Base-by-base conservation (phyloP, 1,140 invertebrate genomes). In the Drosophila triauraria region DNA sequence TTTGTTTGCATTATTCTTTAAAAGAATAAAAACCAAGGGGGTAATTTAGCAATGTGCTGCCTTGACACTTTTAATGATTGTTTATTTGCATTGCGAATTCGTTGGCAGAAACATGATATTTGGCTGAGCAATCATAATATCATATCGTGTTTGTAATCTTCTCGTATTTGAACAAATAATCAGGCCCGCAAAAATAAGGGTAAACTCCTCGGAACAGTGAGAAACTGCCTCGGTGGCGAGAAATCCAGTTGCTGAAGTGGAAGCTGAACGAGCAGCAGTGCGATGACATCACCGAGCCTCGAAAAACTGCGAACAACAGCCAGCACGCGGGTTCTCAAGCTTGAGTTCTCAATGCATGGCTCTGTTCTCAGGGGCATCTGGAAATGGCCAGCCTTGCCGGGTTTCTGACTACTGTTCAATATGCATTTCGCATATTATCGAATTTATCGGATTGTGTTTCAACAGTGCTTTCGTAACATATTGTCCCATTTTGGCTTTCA, bases 401-500 rank as follows among this genome's bases (percentile, higher is more conserved):
- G 46, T 64, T 65, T 43, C 25, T 32, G 25, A 4, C 12, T 20
- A 4, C 12, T 20, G 20, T 23, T 44, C 10, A 54, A 23, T 69
- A 74, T 72, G 43, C 43, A 67, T n/a, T 48, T 62, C 48, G 38
- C 53, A 72, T 40, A 43, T 51, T 44, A 69, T n/a, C 17, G 35
- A 23, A 42, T 54, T 48, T 23, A 60, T 72, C n/a, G 46, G 25
- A 25, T 60, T 58, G 54, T 32, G 50, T 76, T 76, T 76, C 74
- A 23, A 58, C 61, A 75, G 20, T 48, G 23, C 53, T 63, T 64
- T 75, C 50, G 51, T 67, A 67, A 77, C 56, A 62, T 38, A 59
- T 75, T 53, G 75, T 78, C 50, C 43, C 51, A 70, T 50, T 63
- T 71, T 44, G 65, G 75, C 75, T 61, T 70, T 69, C 56, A 61